Base-by-base conservation (phyloP, 2,888 invertebrate genomes). In the Venustoraphidia nigricollis region DNA sequence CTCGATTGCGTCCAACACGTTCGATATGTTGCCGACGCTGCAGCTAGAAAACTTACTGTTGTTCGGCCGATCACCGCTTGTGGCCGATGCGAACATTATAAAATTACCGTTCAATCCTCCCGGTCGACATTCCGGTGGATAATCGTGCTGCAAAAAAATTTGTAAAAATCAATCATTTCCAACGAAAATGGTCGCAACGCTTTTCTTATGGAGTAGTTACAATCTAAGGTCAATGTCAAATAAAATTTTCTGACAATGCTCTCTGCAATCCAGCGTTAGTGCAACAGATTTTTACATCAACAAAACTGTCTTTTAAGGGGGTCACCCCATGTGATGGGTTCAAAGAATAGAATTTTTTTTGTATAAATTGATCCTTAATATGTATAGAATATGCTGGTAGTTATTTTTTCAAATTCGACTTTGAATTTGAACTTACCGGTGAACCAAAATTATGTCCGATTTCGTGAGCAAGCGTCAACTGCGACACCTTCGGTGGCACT, bases 1-100 rank as follows among this genome's bases (percentile, higher is more conserved):
- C 52, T 89, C 80, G 39, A 97, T 86, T 2, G 94, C 92, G 63
- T 94, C 89, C 27, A 97, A 69, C 1, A 97, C 95, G 53, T 87
- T 84, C 50, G 93, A 92, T 60, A 97, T 95, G 69, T 96, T 97
- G 52, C 89, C 85, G 52, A 92, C 79, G 58, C 93, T 94, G 69
- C 98, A 98, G 14, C 81, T 76, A 1, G 93, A 94, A 74, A 99
- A 99, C 63, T 91, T 87, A 60, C 93, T 94, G 70, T 99, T 99
- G 73, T 98, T 97, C 9, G 90, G 88, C 47, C 94, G 80, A 71
- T 97, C 96, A 45, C 98, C 98, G 53, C 93, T 93, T 0, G 98
- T 99, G 9, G 98, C 98, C 45, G 95, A 95, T 11, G 96, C 94
- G 68, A 96, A 99, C 98, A 99, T 99, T 60, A 99, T 98, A 69